Base-by-base conservation (phyloP, 1,140 invertebrate species). In the Ceratosolen solmsi region DNA sequence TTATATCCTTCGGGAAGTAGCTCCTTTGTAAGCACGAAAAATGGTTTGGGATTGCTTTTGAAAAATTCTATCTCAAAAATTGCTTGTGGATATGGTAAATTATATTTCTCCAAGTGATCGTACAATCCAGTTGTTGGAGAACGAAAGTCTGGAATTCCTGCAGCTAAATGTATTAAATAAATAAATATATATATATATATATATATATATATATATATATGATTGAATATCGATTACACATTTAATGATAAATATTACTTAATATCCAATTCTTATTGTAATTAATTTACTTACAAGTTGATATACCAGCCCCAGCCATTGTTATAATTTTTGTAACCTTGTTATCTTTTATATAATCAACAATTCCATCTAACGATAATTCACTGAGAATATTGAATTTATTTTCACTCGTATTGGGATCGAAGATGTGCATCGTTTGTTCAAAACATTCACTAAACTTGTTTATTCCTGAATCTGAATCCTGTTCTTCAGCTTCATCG, bases 291-390 rank as follows among this genome's bases (percentile, higher is more conserved):
- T 94, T 93, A 97, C 97, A 96, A 54, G 97, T 98, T 27, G 97
- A 98, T 86, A 99, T 98, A 76, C 98, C 98, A 85, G 98, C 98
- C 78, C 98, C 98, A 83, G 97, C 96, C 94, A 99, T 95, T 25
- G 96, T 97, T 77, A 99, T 95, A 74, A 99, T 95, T 86, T 98
- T 98, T 89, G 95, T 95, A 87, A 96, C 96, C 84, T 95, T 94
- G 25, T 93, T 93, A 85, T 46, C 41, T 46, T 46, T 46, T 46
- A 13, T 7, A 46, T 46, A 46, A 46, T 7, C 41, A 46, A 46
- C 41, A 46, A 46, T 46, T 9, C 95, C 96, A 87, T 96, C 94
- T 60, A 97, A 87, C 46, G 89, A 92, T 36, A 94, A 84, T 63
- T 94, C 93, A 20, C 27, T 80, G 25, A 91, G 84, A 73, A 90